Evolutionary conservation across 2,888 invertebrate genomes (phyloP).

Genomic region (Gryllus longicercus): DNA sequence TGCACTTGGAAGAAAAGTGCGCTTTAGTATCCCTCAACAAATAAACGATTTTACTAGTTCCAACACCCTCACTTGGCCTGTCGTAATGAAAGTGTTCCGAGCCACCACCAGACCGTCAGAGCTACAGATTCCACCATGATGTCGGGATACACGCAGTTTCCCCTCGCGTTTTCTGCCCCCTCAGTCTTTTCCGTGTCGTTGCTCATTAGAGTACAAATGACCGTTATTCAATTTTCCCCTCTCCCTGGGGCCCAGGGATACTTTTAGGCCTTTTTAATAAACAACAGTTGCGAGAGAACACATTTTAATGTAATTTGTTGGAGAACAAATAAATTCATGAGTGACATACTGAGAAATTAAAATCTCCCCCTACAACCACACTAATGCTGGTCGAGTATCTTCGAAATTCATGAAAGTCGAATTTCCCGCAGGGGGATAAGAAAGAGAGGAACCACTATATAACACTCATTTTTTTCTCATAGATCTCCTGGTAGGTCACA

Average conservation of each 20-base stretch:
- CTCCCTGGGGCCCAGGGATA: neutral
- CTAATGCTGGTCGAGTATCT: neutral
- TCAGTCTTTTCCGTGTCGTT: neutral
- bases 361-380: neutral
- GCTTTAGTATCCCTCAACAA: too few relatives aligned
- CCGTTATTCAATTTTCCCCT: neutral
- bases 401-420: neutral
- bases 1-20: too few relatives aligned
- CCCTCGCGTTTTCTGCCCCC: neutral
- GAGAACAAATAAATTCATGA: neutral
- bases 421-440: too few relatives aligned
- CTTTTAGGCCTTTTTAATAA: neutral
- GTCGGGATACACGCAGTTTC: neutral
- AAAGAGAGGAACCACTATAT: too few relatives aligned
- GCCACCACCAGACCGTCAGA: too few relatives aligned
- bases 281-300: neutral
- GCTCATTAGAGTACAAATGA: conserved; percentile 6
- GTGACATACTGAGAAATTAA: neutral
- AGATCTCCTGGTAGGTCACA: too few relatives aligned
- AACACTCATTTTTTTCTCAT: too few relatives aligned
- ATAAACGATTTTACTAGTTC: too few relatives aligned
- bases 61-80: too few relatives aligned
- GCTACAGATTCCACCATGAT: too few relatives aligned
- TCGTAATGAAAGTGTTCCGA: too few relatives aligned
- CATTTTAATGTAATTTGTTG: neutral